Base-by-base conservation (phyloP, 1,140 invertebrate species). In the Drosophila ananassae region DNA sequence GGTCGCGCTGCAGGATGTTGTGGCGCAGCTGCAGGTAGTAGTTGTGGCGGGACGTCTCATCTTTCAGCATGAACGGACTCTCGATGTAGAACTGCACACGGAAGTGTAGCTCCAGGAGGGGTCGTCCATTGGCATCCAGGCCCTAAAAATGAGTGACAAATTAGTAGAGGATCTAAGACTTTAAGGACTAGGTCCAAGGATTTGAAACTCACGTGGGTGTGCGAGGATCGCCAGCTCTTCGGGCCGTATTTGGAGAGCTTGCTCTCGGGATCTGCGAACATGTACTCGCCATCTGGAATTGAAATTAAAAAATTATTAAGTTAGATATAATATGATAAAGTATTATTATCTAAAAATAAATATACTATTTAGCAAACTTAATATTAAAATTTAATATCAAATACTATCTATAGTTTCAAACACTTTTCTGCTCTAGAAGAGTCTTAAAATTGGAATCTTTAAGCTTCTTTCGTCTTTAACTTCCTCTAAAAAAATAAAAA, bases 41-140 rank as follows among this genome's bases (percentile, higher is more conserved):
- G 89, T 98, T 95, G 84, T 97, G 96, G 22, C 97, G 93, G 7
- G 97, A 97, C 60, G 96, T 95, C 83, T 97, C 96, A 93, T 99
- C 97, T 94, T 96, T 95, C 83, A 98, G 93, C 54, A 97, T 93
- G 69, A 96, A 93, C 50, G 96, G 96, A 84, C 95, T 96, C 92
- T 99, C 98, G 67, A 99, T 96, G 93, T 99, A 98, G 93, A 97
- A 99, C 92, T 98, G 97, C 77, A 99, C 97, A 74, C 97, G 95
- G 92, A 99, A 96, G 92, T 98, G 96, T 90, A 99, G 95, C 81
- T 96, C 96, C 80, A 98, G 94, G 24, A 98, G 94, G 47, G 97
- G 97, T 84, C 96, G 95, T 72, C 97, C 97, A 93, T 96, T 96
- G 91, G 95, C 96, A 93, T 98, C 97, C 92, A 98, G 94, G 63